Conservation (phyloP, 2,888 invertebrate species). For the Cheilosia scutellata region DNA sequence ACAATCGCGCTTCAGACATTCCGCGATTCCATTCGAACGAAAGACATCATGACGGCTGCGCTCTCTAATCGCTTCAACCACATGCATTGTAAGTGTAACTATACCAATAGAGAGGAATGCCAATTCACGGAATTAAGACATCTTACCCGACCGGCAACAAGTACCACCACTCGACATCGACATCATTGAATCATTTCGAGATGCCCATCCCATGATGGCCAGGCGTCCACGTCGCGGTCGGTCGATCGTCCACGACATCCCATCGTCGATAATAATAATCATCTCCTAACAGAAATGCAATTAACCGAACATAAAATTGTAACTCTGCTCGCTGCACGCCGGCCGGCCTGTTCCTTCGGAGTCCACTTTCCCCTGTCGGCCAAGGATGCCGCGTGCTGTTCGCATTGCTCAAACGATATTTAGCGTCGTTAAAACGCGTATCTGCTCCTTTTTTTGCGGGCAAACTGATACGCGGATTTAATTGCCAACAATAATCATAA, state of each 20-base stretch:
- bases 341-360: slow-evolving; percentile 17
- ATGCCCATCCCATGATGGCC: slow-evolving; percentile 31
- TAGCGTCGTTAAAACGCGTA: slow-evolving; percentile 52
- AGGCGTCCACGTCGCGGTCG: background rate
- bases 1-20: slow-evolving; percentile 53
- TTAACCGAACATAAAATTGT: slow-evolving; percentile 72
- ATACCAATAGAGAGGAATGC: slow-evolving; percentile 62
- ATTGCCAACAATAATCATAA: slow-evolving; percentile 75
- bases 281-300: slow-evolving; percentile 73
- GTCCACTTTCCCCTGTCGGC: background rate
- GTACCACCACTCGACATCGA: slow-evolving; percentile 22
- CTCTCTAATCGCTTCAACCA: slow-evolving; percentile 35
- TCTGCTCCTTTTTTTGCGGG: slow-evolving; percentile 39
- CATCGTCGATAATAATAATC: slow-evolving; percentile 66
- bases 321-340: slow-evolving; percentile 33
- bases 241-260: slow-evolving; percentile 44
- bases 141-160: slow-evolving; percentile 32
- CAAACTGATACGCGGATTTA: slow-evolving; percentile 67
- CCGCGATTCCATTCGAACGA: slow-evolving; percentile 33
- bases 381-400: slow-evolving; percentile 46
- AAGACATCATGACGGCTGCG: slow-evolving; percentile 36
- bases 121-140: slow-evolving; percentile 72
- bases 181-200: slow-evolving; percentile 64
- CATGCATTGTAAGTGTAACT: background rate
- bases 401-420: slow-evolving; percentile 46